Percentiles rank a stretch among this genome's conserved stretches.
These are phyloP conservation scores for Notolabrus celidotus DNA, from an alignment of 2,797 vertebrate species.

Conservation along the genomic window DNA sequence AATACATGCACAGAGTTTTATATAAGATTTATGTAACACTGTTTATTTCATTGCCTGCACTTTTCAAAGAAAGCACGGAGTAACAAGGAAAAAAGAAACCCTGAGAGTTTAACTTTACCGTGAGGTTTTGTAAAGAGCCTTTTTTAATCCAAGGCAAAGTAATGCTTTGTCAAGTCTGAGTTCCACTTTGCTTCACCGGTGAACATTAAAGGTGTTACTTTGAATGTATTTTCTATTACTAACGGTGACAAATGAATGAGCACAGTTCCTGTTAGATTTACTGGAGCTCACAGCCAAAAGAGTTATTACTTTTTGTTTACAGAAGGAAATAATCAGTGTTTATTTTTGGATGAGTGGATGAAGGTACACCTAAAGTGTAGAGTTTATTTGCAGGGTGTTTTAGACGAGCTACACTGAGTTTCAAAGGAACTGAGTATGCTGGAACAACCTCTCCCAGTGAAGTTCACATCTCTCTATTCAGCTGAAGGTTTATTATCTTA, in stretches of 20 bases:
- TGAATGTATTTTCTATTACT: constrained; percentile 12
- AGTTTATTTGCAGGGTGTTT: not conserved
- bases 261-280: constrained; percentile 7
- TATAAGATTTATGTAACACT: not conserved
- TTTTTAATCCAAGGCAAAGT: constrained; percentile 2
- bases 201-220: constrained; percentile 13
- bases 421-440: not conserved
- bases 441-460: not conserved
- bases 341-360: not conserved
- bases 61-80: not conserved
- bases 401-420: not conserved
- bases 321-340: not conserved
- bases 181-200: constrained; percentile 5
- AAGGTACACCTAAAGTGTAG: not conserved
- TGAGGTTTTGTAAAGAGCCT: not conserved
- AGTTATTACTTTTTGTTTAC: constrained; percentile 3
- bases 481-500: not conserved
- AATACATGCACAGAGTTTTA: not conserved
- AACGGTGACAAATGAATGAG: not conserved
- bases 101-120: not conserved
- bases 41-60: not conserved
- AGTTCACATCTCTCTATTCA: not conserved
- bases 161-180: not conserved
- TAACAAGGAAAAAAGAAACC: not conserved
- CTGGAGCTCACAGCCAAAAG: not conserved